phyloP scores from a whole-genome alignment of 1,140 invertebrate genomes.

The Cardiocondyla obscurior region DNA sequence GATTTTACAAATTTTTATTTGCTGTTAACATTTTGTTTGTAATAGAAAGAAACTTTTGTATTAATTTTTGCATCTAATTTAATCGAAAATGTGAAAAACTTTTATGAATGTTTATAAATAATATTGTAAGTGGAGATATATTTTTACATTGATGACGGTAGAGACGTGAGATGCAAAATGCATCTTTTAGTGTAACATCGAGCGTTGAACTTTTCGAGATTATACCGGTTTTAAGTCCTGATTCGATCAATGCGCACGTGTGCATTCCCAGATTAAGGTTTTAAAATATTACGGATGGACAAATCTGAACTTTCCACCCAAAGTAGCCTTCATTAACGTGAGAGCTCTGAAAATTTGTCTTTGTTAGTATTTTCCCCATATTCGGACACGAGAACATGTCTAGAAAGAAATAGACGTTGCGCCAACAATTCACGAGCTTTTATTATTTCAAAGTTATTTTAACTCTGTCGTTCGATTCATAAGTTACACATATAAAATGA shows the following conservation, averaged over 20 bases:
- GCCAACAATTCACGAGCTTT: conserved; percentile 39
- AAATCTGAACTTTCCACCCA: background rate
- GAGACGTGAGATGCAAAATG: background rate
- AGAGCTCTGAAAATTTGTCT: conserved; percentile 22
- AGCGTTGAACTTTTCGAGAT: background rate
- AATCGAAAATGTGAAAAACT: background rate
- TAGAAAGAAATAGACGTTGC: conserved; percentile 7
- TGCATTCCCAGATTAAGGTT: background rate
- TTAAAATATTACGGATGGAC: background rate
- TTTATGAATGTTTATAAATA: background rate
- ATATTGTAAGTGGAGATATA: background rate
- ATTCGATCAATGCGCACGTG: background rate
- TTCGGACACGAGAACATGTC: background rate
- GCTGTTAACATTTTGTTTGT: background rate
- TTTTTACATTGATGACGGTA: background rate
- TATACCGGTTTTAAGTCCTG: conserved; percentile 9
- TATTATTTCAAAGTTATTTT: conserved; percentile 15
- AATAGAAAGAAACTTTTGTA: background rate
- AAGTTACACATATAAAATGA: background rate
- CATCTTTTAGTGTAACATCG: background rate
- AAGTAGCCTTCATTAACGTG: background rate
- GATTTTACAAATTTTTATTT: background rate
- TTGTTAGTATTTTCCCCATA: background rate
- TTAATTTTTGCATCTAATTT: background rate
- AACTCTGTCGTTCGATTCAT: background rate